phyloP scores from a whole-genome alignment of 2,888 invertebrate genomes.

The Calameuta idolon region DNA sequence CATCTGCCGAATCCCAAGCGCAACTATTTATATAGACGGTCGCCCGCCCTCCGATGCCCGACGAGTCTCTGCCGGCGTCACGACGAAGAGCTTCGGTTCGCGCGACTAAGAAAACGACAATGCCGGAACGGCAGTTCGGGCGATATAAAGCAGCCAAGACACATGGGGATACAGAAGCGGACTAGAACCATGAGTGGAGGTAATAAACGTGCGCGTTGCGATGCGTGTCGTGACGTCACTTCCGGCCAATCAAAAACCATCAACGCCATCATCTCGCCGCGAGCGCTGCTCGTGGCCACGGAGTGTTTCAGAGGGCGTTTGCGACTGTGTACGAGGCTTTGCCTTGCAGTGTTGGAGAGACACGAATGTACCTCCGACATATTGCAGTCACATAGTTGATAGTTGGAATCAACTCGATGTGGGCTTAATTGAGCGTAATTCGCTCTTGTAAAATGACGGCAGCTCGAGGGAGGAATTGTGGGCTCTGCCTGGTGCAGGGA shows the following conservation, averaged over 20 bases:
- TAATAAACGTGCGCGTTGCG: constrained; percentile 40
- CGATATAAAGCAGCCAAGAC: neutral
- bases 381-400: constrained; percentile 5
- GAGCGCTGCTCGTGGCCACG: constrained; percentile 5
- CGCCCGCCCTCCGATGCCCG: neutral
- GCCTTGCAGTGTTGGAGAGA: neutral
- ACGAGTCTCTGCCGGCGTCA: neutral
- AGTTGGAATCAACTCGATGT: constrained; percentile 37
- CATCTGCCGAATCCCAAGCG: neutral
- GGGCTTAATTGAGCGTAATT: constrained; percentile 53
- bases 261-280: constrained; percentile 45
- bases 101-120: neutral
- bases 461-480: neutral
- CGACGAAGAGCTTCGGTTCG: neutral
- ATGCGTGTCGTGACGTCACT: constrained; percentile 62
- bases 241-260: constrained; percentile 66
- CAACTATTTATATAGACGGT: neutral
- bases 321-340: neutral
- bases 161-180: neutral
- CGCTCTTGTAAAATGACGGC: constrained; percentile 28
- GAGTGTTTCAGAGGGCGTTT: neutral
- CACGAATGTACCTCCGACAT: neutral
- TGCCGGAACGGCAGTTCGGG: neutral
- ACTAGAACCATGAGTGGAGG: neutral
- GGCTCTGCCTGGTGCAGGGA: neutral